Conservation (phyloP, 1,140 invertebrate species). For the Heliconius hewitsoni region DNA sequence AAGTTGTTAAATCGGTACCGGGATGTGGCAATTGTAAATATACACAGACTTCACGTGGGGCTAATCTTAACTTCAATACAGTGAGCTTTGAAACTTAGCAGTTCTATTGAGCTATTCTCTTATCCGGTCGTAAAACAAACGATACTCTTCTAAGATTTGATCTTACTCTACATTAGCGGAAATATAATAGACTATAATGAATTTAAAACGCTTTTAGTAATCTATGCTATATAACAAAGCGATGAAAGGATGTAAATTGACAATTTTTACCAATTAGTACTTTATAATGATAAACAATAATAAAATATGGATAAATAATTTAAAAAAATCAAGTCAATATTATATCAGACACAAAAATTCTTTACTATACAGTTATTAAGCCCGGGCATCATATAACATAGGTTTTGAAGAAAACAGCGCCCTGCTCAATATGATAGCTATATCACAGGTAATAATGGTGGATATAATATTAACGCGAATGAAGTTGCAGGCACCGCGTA, state of each 20-base stretch:
- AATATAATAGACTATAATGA: background rate
- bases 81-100: constrained; percentile 27
- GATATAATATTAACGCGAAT: too few species aligned
- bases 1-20: constrained; percentile 29
- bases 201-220: background rate
- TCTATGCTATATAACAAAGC: background rate
- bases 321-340: too few species aligned
- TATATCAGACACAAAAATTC: too few species aligned
- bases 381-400: too few species aligned
- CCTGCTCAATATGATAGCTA: too few species aligned
- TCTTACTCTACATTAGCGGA: background rate
- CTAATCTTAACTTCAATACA: constrained; percentile 33
- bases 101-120: constrained; percentile 36
- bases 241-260: background rate
- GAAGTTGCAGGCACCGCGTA: background rate
- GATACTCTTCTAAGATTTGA: constrained; percentile 25
- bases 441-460: too few species aligned
- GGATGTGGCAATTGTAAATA: constrained; percentile 35
- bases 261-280: background rate
- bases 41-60: constrained; percentile 33
- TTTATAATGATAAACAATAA: background rate
- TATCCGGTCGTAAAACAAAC: constrained; percentile 34
- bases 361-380: too few species aligned
- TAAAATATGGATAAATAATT: too few species aligned
- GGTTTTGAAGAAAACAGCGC: too few species aligned